Percentiles rank a stretch among this genome's conserved stretches.
Evolutionary conservation across 2,113 vertebrate genomes (phyloP).

Genomic region (Aldabrachelys gigantea): DNA sequence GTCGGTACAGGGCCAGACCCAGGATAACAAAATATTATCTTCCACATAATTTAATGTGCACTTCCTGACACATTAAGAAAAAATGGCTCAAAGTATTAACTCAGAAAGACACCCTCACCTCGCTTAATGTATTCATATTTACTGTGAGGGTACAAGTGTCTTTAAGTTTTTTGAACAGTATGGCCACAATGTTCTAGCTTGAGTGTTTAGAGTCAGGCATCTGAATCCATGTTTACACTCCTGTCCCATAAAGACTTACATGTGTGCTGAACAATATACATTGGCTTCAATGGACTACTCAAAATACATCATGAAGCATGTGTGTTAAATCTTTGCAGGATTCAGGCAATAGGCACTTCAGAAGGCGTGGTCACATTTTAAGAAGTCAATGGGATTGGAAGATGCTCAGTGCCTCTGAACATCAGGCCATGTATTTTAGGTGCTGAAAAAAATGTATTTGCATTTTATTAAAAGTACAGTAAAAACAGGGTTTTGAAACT

Average conservation of each 20-base stretch:
- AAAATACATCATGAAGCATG: neutral
- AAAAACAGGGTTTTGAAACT: neutral
- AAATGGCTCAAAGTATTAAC: neutral
- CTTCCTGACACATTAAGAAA: neutral
- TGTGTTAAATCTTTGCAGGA: neutral
- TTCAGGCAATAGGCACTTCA: neutral
- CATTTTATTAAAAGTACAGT: neutral
- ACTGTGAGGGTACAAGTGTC: neutral
- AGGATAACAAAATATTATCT: neutral
- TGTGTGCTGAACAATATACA: neutral
- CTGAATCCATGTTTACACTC: neutral
- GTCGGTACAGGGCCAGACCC: neutral
- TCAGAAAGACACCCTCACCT: neutral
- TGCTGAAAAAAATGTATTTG: neutral
- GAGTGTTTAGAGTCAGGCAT: neutral
- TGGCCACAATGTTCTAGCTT: neutral
- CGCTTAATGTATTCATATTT: neutral
- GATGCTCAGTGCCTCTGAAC: neutral
- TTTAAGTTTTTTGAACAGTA: neutral
- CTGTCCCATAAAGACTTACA: neutral
- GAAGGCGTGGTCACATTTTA: neutral
- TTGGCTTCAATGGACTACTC: neutral
- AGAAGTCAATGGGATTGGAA: neutral
- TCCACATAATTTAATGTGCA: neutral
- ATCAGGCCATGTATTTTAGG: neutral